Percentiles rank a stretch among this genome's conserved stretches.
These are phyloP conservation scores for Ondatra zibethicus DNA, from an alignment of 2,113 vertebrate genomes.

Conservation along the genomic window DNA sequence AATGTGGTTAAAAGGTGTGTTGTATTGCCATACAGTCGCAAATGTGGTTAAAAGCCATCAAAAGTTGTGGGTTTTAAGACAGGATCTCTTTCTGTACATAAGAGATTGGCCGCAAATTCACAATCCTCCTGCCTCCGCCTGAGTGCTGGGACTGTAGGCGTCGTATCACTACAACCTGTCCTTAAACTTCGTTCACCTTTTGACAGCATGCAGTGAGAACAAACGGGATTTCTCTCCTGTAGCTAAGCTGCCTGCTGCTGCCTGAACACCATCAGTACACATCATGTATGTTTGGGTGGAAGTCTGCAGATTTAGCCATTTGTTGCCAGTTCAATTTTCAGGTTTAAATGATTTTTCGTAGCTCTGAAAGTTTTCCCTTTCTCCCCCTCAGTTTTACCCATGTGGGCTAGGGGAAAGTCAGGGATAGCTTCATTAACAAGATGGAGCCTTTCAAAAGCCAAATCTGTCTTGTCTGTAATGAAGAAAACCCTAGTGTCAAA, in stretches of 20 bases:
- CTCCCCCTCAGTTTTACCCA: neutral
- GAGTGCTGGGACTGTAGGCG: neutral
- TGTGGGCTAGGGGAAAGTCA: neutral
- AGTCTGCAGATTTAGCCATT: neutral
- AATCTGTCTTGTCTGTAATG: neutral
- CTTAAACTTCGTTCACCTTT: neutral
- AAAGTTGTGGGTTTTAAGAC: neutral
- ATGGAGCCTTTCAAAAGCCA: neutral
- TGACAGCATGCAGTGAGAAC: neutral
- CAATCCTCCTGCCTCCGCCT: neutral
- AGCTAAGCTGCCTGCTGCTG: neutral
- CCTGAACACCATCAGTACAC: neutral
- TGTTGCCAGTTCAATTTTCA: constrained; percentile 29
- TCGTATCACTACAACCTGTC: neutral
- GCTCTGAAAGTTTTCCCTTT: neutral
- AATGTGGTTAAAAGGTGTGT: neutral
- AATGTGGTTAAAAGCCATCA: neutral
- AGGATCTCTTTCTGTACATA: neutral
- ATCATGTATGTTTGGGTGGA: neutral
- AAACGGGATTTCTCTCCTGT: neutral
- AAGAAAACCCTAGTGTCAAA: constrained; percentile 38
- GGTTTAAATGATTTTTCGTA: constrained; percentile 16
- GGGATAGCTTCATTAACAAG: neutral
- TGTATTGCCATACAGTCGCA: neutral
- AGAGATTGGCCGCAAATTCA: neutral